Evolutionary conservation across 2,113 vertebrate genomes (phyloP).

Genomic region (Ceratotherium simum): DNA sequence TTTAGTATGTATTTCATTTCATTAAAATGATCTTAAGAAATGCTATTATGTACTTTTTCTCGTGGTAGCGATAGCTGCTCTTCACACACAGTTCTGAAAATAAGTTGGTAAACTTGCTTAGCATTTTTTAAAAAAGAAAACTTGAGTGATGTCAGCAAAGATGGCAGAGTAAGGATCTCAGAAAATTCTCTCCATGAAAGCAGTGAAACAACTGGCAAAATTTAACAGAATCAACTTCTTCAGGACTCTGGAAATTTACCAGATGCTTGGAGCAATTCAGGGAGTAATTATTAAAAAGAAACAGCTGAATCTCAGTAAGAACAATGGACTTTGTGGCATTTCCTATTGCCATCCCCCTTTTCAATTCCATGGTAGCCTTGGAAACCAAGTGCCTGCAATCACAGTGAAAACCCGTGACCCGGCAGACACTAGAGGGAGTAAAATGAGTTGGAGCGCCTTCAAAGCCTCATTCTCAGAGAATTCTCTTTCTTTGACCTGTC

Average conservation of each 20-base stretch:
- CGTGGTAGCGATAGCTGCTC: not conserved
- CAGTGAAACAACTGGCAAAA: not conserved
- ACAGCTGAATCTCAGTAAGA: not conserved
- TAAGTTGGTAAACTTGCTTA: not conserved
- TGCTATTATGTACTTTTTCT: not conserved
- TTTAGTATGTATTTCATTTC: conserved; percentile 14
- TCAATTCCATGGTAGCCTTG: not conserved
- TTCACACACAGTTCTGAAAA: not conserved
- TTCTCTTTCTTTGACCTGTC: not conserved
- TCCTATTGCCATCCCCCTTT: not conserved
- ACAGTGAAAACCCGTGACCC: not conserved
- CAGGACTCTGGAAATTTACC: not conserved
- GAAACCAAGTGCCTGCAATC: not conserved
- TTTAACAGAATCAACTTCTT: not conserved
- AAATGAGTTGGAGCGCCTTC: not conserved
- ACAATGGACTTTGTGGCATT: not conserved
- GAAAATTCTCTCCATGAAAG: not conserved
- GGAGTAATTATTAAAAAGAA: not conserved
- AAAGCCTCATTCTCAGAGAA: conserved; percentile 7
- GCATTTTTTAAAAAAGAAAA: not conserved
- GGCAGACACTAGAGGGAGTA: not conserved
- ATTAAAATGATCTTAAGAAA: not conserved
- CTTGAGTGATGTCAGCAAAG: not conserved
- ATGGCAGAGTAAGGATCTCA: not conserved
- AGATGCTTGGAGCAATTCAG: not conserved